Evolutionary conservation across 2,113 vertebrate species (phyloP).

Genomic region (Lethenteron reissneri): DNA sequence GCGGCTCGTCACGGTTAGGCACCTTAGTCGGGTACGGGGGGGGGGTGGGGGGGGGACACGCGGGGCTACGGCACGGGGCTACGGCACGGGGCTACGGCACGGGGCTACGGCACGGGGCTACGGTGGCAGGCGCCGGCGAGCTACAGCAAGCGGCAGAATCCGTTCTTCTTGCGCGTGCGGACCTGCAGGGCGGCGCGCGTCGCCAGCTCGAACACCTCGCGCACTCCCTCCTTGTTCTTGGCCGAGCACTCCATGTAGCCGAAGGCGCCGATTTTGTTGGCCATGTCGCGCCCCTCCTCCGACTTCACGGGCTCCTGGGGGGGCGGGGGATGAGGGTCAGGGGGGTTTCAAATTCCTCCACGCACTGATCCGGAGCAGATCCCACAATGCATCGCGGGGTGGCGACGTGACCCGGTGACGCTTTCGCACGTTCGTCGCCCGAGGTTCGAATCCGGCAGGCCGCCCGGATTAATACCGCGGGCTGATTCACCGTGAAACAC

Average conservation of each 20-base stretch:
- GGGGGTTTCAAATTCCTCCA: no score
- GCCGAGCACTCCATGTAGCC: conserved; percentile 9
- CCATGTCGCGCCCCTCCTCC: background rate
- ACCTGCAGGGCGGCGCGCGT: conserved; percentile 5
- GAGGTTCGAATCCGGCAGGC: no score
- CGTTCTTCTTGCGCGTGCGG: background rate
- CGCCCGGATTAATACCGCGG: no score
- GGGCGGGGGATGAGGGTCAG: background rate
- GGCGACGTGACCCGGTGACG: no score
- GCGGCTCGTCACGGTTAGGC: no score
- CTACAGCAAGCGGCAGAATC: background rate
- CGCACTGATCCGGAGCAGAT: no score
- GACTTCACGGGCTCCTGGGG: conserved; percentile 2
- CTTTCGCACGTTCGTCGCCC: no score
- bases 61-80: no score
- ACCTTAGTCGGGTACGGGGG: no score
- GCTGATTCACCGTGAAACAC: no score
- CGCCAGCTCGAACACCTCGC: conserved; percentile 7
- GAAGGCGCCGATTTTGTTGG: conserved; percentile 7
- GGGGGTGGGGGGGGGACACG: no score
- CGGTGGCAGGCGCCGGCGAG: background rate
- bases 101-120: conserved; percentile 58
- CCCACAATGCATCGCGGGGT: no score
- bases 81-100: conserved; percentile 23
- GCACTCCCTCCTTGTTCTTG: conserved; percentile 8